phyloP scores from a whole-genome alignment of 2,888 invertebrate genomes.

The Tenthredo distinguenda region DNA sequence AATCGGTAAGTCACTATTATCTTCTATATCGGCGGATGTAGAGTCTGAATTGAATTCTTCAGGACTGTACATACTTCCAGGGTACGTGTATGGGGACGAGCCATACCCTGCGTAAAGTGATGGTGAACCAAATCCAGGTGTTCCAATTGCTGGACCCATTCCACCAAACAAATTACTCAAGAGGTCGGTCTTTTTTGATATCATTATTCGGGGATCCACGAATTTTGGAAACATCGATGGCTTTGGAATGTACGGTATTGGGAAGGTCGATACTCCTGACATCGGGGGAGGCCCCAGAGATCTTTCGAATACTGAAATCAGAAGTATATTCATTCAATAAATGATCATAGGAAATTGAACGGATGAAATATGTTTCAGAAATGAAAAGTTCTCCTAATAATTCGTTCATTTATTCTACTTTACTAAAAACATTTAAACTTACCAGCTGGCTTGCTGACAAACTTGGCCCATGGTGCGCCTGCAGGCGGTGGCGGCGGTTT shows the following conservation, averaged over 20 bases:
- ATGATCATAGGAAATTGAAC: neutral
- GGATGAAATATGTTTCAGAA: neutral
- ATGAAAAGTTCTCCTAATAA: too few relatives aligned
- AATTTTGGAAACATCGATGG: slow-evolving; percentile 70
- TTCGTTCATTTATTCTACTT: too few relatives aligned
- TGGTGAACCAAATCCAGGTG: slow-evolving; percentile 25
- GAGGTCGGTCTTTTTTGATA: slow-evolving; percentile 70
- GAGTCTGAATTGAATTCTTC: neutral
- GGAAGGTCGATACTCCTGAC: slow-evolving; percentile 64
- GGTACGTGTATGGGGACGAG: neutral
- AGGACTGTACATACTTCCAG: slow-evolving; percentile 6
- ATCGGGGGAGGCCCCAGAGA: slow-evolving; percentile 64
- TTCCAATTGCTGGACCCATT: slow-evolving; percentile 59
- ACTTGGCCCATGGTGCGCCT: slow-evolving; percentile 64
- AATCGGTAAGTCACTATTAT: neutral
- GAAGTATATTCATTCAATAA: neutral
- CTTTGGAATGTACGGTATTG: slow-evolving; percentile 70
- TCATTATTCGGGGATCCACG: slow-evolving; percentile 71
- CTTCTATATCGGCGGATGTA: neutral
- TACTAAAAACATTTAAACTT: slow-evolving; percentile 19
- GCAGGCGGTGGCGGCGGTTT: slow-evolving; percentile 66
- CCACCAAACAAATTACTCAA: slow-evolving; percentile 68
- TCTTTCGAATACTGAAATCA: slow-evolving; percentile 64
- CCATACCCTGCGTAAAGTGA: slow-evolving; percentile 23
- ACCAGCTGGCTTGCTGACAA: slow-evolving; percentile 60